Evolutionary conservation across 2,113 vertebrate species (phyloP), one percentile per base, ranked within the genome.

Genomic region (Aegotheles bennettii): DNA sequence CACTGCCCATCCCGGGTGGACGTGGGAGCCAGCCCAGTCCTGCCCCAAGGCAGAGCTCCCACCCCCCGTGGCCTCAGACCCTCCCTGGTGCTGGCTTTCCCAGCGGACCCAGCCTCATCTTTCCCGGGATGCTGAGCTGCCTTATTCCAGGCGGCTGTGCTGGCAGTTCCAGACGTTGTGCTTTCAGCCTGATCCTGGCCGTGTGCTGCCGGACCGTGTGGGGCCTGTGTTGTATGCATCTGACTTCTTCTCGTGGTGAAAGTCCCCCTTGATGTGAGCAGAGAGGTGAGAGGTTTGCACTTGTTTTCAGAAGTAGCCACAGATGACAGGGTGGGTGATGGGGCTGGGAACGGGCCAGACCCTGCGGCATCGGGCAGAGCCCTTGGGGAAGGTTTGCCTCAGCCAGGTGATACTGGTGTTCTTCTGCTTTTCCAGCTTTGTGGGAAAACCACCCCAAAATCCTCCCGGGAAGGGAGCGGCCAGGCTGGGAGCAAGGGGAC

Each of bases 31-130:
- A 48, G 20, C 24, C 24, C 48, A 50, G 48, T 50, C 48, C 48
- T 50, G 48, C 24, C 48, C 48, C 48, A 25, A 18, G 7, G n/a
- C 59, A 21, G 57, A 61, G 21, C 47, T 76, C 69, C 69, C n/a
- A 13, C 31, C 24, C 31, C 12, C 16, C 1, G 31, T 3, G 14
- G 57, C 9, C 50, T 12, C 3, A 5, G 45, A 26, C 43, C 4
- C 48, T 53, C 43, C 7, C 2, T 2, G 13, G 38, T 29, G 31
- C 12, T 21, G 56, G 1, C 25, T 79, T 26, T 64, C 56, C 12
- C 14, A 7, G 23, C 0, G 0, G 14, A 4, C 7, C 61, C 5
- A 61, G n/a, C 59, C 21, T 73, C 0, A 0, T 16, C 59, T 23
- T 40, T 21, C 64, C 43, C 0, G 0, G n/a, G 48, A 15, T 20